phyloP scores from a whole-genome alignment of 2,113 vertebrate species.

The Elaphurus davidianus region DNA sequence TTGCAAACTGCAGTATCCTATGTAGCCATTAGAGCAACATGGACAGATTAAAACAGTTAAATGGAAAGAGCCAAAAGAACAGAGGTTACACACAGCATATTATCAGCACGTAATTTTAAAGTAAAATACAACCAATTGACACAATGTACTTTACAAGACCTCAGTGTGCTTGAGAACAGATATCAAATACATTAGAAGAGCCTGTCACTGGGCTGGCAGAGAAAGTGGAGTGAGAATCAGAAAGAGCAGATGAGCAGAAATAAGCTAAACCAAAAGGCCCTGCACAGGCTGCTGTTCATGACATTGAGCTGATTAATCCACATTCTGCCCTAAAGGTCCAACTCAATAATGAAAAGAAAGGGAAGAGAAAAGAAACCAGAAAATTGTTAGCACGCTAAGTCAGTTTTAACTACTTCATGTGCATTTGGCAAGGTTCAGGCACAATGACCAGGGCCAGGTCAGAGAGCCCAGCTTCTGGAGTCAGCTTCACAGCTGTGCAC shows the following conservation, averaged over 20 bases:
- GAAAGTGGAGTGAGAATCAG: background rate
- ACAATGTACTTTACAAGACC: background rate
- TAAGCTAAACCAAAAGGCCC: background rate
- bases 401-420: background rate
- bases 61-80: background rate
- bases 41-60: background rate
- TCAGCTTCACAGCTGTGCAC: background rate
- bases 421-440: background rate
- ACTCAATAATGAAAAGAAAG: background rate
- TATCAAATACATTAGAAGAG: background rate
- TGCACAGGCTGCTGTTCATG: background rate
- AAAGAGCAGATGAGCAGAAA: background rate
- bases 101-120: background rate
- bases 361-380: background rate
- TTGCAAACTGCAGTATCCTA: background rate
- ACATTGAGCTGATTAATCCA: background rate
- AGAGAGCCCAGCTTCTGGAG: background rate
- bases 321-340: background rate
- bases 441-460: background rate
- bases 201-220: background rate
- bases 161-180: background rate
- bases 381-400: background rate
- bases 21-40: background rate
- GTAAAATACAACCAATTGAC: background rate
- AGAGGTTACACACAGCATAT: background rate